These are phyloP conservation scores for Gymnocheta viridis DNA, from an alignment of 2,888 invertebrate species.

Conservation along the genomic window DNA sequence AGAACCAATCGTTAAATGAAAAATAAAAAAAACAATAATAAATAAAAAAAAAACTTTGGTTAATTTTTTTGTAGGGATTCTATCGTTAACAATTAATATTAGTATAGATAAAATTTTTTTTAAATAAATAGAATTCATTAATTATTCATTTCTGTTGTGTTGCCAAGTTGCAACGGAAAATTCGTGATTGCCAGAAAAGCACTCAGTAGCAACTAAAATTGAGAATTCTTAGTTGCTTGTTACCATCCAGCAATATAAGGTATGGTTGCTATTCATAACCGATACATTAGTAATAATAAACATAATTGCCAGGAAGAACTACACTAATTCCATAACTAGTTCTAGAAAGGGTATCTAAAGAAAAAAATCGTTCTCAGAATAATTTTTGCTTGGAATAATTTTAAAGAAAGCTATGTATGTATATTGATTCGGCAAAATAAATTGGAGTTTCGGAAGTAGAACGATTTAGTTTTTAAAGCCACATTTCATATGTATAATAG, in stretches of 20 bases:
- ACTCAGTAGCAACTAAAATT: too few species aligned
- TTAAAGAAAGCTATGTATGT: too few species aligned
- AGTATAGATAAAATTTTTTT: slow-evolving; percentile 22
- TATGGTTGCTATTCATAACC: too few species aligned
- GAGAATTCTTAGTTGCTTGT: too few species aligned
- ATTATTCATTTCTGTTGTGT: too few species aligned
- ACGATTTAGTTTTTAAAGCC: too few species aligned
- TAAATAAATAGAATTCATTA: slow-evolving; percentile 21
- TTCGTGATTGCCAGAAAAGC: too few species aligned
- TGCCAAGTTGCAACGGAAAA: too few species aligned
- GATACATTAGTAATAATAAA: slow-evolving; percentile 46
- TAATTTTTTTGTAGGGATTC: slow-evolving; percentile 45
- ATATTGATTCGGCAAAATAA: not conserved
- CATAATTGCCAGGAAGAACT: not conserved
- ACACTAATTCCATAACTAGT: not conserved
- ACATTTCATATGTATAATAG: too few species aligned
- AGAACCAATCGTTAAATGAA: slow-evolving; percentile 28
- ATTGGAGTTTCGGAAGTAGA: too few species aligned
- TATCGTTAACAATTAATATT: slow-evolving; percentile 25
- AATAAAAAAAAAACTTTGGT: slow-evolving; percentile 47
- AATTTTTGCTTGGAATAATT: not conserved
- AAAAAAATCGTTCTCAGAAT: not conserved
- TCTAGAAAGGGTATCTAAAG: not conserved
- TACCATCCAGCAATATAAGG: too few species aligned
- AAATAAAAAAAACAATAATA: slow-evolving; percentile 35